Evolutionary conservation across 1,140 invertebrate species (phyloP).

Genomic region (Trinorchestia longiramus): DNA sequence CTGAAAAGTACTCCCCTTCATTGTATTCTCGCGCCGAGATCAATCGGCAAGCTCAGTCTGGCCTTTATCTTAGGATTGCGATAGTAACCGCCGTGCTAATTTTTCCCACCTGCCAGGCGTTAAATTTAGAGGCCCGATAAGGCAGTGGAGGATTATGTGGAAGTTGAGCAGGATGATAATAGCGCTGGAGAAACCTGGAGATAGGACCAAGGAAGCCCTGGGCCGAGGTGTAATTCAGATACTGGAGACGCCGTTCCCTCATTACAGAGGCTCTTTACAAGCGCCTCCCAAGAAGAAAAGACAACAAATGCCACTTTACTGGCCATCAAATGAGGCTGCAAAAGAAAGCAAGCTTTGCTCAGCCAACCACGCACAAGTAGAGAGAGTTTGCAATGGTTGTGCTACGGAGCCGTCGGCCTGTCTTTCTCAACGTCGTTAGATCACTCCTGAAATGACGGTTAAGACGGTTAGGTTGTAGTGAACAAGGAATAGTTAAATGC

Average conservation of each 20-base stretch:
- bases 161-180: constrained; percentile 43
- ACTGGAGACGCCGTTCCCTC: constrained; percentile 35
- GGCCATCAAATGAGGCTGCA: neutral
- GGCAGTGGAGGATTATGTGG: constrained; percentile 17
- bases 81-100: constrained; percentile 44
- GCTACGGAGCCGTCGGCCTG: neutral
- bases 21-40: constrained; percentile 10
- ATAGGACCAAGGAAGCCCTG: neutral
- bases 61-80: constrained; percentile 38
- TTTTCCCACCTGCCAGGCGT: constrained; percentile 44
- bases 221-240: constrained; percentile 19
- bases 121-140: constrained; percentile 43
- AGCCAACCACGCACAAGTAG: neutral
- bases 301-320: constrained; percentile 45
- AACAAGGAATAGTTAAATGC: neutral
- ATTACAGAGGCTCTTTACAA: constrained; percentile 41
- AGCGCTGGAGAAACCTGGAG: constrained; percentile 6
- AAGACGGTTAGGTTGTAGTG: neutral
- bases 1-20: neutral
- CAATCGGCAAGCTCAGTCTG: neutral
- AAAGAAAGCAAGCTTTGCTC: constrained; percentile 33
- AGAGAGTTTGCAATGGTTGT: neutral
- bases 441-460: neutral
- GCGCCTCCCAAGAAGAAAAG: constrained; percentile 44
- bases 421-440: neutral